Conservation (phyloP, 2,113 vertebrate genomes). For the Macquaria ambigua region DNA sequence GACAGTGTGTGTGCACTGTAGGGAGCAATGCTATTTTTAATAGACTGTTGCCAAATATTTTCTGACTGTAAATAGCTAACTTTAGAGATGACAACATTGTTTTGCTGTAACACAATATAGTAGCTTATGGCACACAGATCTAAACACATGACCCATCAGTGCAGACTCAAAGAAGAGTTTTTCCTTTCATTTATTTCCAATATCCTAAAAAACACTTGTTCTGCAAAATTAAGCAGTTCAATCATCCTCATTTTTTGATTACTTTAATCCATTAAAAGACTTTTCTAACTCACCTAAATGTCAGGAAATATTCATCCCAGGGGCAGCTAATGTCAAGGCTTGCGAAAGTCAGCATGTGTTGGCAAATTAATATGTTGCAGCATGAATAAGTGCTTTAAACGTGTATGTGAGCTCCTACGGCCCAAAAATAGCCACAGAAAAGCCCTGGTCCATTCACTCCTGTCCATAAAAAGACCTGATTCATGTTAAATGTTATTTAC, state of each 20-base stretch:
- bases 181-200: background rate
- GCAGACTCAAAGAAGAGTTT: background rate
- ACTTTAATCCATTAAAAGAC: background rate
- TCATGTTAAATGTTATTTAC: slow-evolving; percentile 78
- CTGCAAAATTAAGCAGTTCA: background rate
- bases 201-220: background rate
- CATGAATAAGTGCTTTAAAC: slow-evolving; percentile 47
- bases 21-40: background rate
- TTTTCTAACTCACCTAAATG: background rate
- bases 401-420: background rate
- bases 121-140: background rate
- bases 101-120: background rate
- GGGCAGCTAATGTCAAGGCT: slow-evolving; percentile 1
- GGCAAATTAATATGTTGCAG: slow-evolving; percentile 40
- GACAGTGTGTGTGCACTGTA: background rate
- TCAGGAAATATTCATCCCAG: background rate
- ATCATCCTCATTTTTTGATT: background rate
- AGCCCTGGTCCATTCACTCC: slow-evolving; percentile 50
- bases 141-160: background rate
- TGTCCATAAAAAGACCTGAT: slow-evolving; percentile 58
- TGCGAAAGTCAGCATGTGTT: slow-evolving; percentile 23
- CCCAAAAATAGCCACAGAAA: slow-evolving; percentile 48
- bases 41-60: slow-evolving; percentile 8
- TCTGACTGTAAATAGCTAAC: background rate
- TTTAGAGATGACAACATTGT: slow-evolving; percentile 12